These are phyloP conservation scores for Manduca sexta DNA, from an alignment of 1,140 invertebrate species.

Conservation along the genomic window DNA sequence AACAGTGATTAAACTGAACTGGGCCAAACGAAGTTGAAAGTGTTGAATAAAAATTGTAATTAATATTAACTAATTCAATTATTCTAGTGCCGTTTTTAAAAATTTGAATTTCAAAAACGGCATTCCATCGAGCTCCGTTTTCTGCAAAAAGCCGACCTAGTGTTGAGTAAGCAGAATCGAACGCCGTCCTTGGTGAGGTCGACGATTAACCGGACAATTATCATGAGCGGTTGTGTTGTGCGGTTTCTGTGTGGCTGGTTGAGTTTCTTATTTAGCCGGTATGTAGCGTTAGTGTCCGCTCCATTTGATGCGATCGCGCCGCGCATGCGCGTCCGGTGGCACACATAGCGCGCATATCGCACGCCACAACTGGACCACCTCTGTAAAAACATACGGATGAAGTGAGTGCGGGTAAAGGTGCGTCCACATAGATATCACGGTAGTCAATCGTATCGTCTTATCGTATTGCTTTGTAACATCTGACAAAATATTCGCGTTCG, in stretches of 20 bases:
- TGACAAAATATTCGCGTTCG: no score
- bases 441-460: no score
- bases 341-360: slow-evolving; percentile 67
- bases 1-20: no score
- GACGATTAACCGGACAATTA: slow-evolving; percentile 25
- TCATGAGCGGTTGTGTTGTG: neutral
- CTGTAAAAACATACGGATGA: slow-evolving; percentile 61
- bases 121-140: no score
- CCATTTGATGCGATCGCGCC: slow-evolving; percentile 45
- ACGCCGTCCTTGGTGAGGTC: slow-evolving; percentile 54
- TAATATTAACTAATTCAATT: no score
- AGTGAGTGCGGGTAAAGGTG: slow-evolving; percentile 25
- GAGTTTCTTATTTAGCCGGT: slow-evolving; percentile 34
- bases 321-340: slow-evolving; percentile 55
- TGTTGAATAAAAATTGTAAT: slow-evolving; percentile 1
- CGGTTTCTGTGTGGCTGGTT: neutral
- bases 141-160: slow-evolving; percentile 38
- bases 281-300: slow-evolving; percentile 39
- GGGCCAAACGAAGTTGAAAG: no score
- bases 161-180: slow-evolving; percentile 53
- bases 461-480: no score
- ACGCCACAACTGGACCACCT: slow-evolving; percentile 52
- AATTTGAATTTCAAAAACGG: no score
- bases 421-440: no score
- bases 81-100: no score